Evolutionary conservation across 2,888 invertebrate species (phyloP), one percentile per base, ranked within the genome.

Genomic region (Linnaemya tessellans): DNA sequence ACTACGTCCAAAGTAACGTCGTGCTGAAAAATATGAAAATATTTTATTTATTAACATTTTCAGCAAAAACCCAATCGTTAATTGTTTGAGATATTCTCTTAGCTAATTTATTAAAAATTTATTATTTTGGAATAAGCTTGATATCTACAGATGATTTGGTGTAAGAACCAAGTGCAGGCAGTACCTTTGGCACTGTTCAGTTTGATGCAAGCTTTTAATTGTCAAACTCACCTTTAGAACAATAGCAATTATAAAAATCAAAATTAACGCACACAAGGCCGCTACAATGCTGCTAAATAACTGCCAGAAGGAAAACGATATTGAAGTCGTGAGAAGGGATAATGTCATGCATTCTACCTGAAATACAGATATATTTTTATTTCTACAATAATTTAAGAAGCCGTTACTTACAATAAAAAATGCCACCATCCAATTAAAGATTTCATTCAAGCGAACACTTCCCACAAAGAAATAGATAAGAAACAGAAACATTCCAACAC

Each of bases 1-100:
- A 91, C 89, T 0, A 90, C 88, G 60, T 91, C 90, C 86, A 90
- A 68, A 0, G 90, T 90, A 1, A 90, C 80, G 82, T 90, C 90
- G 13, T 89, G 90, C 90, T 90, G 43, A 22, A 68, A 67, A 1
- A 49, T 38, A 38, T 11, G 18, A 18, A 60, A 8, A 35, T 30
- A 13, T 13, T 22, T 11, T 54, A 18, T 30, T 30, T 30, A 30
- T 30, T 30, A 30, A n/a, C n/a, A n/a, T n/a, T n/a, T n/a, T n/a
- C n/a, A n/a, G n/a, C n/a, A n/a, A n/a, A n/a, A n/a, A n/a, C n/a
- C n/a, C n/a, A n/a, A n/a, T n/a, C n/a, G n/a, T n/a, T n/a, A n/a
- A n/a, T n/a, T n/a, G n/a, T n/a, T n/a, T n/a, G n/a, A n/a, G n/a
- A n/a, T n/a, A n/a, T n/a, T n/a, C n/a, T n/a, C n/a, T n/a, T n/a